Evolutionary conservation across 2,113 vertebrate species (phyloP).

Genomic region (Mastomys natalensis): DNA sequence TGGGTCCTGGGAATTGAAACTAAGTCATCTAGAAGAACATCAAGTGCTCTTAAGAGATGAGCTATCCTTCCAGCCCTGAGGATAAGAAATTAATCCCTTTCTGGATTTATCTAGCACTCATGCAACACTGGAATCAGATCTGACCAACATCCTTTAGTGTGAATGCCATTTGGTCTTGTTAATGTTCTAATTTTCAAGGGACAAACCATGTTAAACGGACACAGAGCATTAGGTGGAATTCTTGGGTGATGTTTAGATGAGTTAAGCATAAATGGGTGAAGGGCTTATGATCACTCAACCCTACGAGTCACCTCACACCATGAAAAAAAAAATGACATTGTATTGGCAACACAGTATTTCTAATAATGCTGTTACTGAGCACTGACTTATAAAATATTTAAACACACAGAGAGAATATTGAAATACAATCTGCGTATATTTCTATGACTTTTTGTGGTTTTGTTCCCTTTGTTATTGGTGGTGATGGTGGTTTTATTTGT

Average conservation of each 20-base stretch:
- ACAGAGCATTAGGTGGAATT: background rate
- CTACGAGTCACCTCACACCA: background rate
- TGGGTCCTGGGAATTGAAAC: background rate
- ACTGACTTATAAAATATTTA: conserved; percentile 10
- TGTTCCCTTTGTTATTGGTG: background rate
- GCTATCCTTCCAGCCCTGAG: background rate
- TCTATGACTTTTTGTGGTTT: background rate
- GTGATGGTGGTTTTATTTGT: background rate
- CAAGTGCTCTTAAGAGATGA: background rate
- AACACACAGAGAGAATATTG: background rate
- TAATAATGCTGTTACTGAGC: background rate
- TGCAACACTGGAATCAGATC: background rate
- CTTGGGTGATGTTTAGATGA: background rate
- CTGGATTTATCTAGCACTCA: background rate
- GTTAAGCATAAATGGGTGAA: background rate
- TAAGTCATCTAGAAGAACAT: background rate
- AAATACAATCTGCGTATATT: background rate
- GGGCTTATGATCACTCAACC: background rate
- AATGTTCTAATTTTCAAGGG: conserved; percentile 32
- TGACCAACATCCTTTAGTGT: background rate
- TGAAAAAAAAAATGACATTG: background rate
- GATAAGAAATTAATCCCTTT: conserved; percentile 24
- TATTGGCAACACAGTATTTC: background rate
- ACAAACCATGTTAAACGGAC: background rate
- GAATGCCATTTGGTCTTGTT: conserved; percentile 5